These are phyloP conservation scores for Athalia cordata DNA, from an alignment of 2,888 invertebrate species.

Conservation along the genomic window DNA sequence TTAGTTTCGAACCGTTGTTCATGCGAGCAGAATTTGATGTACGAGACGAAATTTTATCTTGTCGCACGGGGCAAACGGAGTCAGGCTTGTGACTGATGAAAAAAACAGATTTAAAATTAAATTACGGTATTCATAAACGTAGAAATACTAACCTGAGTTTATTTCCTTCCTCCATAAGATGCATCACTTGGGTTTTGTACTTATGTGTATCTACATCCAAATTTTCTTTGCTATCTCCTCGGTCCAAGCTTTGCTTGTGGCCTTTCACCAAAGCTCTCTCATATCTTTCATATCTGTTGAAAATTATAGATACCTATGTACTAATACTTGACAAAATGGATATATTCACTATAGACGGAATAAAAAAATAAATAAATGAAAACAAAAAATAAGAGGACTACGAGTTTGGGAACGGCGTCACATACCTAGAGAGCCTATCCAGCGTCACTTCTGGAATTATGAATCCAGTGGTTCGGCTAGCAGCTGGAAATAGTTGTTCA, in stretches of 20 bases:
- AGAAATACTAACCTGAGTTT: constrained; percentile 78
- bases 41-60: neutral
- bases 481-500: constrained; percentile 83
- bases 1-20: neutral
- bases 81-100: neutral
- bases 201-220: constrained; percentile 74
- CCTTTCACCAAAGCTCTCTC: constrained; percentile 77
- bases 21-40: constrained; percentile 5
- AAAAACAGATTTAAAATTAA: neutral
- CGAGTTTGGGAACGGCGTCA: neutral
- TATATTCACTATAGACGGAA: neutral
- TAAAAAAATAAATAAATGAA: neutral
- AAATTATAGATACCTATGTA: neutral
- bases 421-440: constrained; percentile 69
- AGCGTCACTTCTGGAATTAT: constrained; percentile 68
- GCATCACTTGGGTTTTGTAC: constrained; percentile 77
- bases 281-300: constrained; percentile 76
- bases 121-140: neutral
- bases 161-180: constrained; percentile 80
- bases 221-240: constrained; percentile 69
- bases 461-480: constrained; percentile 64
- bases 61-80: neutral
- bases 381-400: neutral
- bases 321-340: neutral
- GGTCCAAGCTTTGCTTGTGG: constrained; percentile 71